Conservation (phyloP, 2,797 vertebrate genomes). For the Melanotaenia parkinsoni region DNA sequence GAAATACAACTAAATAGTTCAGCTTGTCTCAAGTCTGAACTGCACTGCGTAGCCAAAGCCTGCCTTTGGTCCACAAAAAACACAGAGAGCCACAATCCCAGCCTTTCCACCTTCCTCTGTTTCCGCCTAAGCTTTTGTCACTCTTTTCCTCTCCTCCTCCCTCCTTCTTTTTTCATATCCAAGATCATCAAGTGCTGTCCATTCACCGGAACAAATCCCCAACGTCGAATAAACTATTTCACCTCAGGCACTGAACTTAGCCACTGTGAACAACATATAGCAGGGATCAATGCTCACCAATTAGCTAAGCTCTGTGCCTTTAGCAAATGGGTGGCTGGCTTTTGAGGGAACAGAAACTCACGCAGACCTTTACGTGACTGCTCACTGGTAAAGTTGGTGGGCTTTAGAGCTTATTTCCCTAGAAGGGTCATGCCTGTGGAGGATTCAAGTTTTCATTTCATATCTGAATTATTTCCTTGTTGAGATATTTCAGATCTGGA, state of each 20-base stretch:
- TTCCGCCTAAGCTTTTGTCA: constrained; percentile 42
- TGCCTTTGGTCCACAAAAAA: constrained; percentile 24
- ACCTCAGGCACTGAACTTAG: constrained; percentile 90
- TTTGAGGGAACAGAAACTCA: constrained; percentile 58
- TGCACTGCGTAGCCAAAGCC: constrained; percentile 14
- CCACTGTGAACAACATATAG: constrained; percentile 90
- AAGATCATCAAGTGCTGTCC: constrained; percentile 73
- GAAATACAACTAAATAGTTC: constrained; percentile 23
- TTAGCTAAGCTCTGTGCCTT: constrained; percentile 90
- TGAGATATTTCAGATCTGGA: constrained; percentile 36
- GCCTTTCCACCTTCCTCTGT: constrained; percentile 9
- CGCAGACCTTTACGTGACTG: constrained; percentile 64
- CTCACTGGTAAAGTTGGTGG: constrained; percentile 44
- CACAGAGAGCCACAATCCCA: background rate
- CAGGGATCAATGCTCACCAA: constrained; percentile 89
- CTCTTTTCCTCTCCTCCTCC: constrained; percentile 32
- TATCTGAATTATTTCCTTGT: constrained; percentile 20
- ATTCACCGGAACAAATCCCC: constrained; percentile 72
- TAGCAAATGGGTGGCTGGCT: constrained; percentile 77
- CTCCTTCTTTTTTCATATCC: constrained; percentile 63
- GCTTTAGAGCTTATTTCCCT: constrained; percentile 28
- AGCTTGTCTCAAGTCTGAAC: constrained; percentile 28
- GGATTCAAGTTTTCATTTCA: constrained; percentile 28
- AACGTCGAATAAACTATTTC: constrained; percentile 80
- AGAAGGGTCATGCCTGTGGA: constrained; percentile 11